Base-by-base conservation (phyloP, 2,888 invertebrate genomes). In the Agrilus biguttatus region DNA sequence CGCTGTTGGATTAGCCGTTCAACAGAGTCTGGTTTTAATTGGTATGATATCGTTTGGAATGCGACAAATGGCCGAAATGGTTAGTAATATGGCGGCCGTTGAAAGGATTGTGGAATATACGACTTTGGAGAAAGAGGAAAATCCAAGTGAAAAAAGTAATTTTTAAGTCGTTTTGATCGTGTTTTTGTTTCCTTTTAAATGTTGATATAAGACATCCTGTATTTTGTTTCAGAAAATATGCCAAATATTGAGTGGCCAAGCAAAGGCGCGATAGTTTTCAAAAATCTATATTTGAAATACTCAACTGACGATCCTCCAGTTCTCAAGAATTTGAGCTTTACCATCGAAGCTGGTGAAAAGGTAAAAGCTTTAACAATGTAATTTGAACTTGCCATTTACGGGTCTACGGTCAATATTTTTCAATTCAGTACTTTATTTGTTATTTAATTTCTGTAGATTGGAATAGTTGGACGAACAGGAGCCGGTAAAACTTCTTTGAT, bases 401-500 rank as follows among this genome's bases (percentile, higher is more conserved):
- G n/a, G n/a, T n/a, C n/a, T n/a, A 17, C 17, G 17, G n/a, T n/a
- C 17, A 17, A 17, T 17, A 17, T 17, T 3, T 21, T 21, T 21
- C 7, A 21, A 5, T 21, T 21, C 21, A 21, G 10, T 28, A 8
- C 2, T 23, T 23, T 23, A 23, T 23, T 23, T 23, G n/a, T 23
- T 28, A 28, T 10, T 28, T 28, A 10, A 28, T 3, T 28, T 28
- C 28, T 55, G 70, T 74, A 0, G 88, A 71, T 85, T 19, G 87
- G 87, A 4, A 78, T 88, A 8, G 82, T 86, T 3, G 88, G 89
- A 0, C 67, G 88, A 53, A 89, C 89, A 0, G 89, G 89, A 0
- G 88, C 88, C 1, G 89, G 88, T n/a, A 86, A 86, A 60, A 81
- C 83, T 0, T 84, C 84, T 0, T 64, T 84, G 38, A 80, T 86